Evolutionary conservation across 2,797 vertebrate genomes (phyloP), one percentile per base, ranked within the genome.

Genomic region (Schizothorax lantsangensis): DNA sequence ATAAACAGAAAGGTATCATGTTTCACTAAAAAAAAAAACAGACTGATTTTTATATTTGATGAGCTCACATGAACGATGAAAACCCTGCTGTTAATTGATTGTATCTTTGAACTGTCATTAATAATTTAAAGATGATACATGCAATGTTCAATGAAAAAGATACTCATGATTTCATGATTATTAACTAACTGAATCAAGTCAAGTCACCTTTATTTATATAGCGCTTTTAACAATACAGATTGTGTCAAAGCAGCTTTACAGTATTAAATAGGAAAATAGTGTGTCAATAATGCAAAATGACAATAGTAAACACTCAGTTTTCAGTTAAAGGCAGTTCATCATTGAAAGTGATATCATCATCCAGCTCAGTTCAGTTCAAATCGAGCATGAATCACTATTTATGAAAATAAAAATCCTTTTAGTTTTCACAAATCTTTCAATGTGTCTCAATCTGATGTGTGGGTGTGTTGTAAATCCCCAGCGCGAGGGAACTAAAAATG

Each of bases 391-490:
- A 74, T 74, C 5, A 62, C 38, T 17, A 3, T 21, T 49, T 54
- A 9, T 77, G 5, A 36, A 59, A 40, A 45, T 19, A 14, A n/a
- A 15, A 57, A 38, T 79, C 23, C 7, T 62, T 62, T 40, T 17
- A 38, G 52, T 57, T 78, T 57, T 59, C 33, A 40, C 33, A 59
- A 59, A 26, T 79, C 36, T 62, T 45, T 62, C 14, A 62, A 1
- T 15, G 1, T 4, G 1, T 79, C 52, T 59, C 47, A 21, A 57
- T 40, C 36, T 52, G 79, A 52, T 83, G 71, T 74, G 69, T 74
- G 69, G 52, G 81, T 15, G 23, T 21, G 71, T 19, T 74, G 81
- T 74, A 83, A 83, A 74, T 83, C 69, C 52, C 69, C 81, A 33
- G 26, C 26, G 6, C 11, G 14, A 40, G 49, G 40, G 15, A 72